Conservation (phyloP, 2,113 vertebrate genomes). For the Neopipo cinnamomea region DNA sequence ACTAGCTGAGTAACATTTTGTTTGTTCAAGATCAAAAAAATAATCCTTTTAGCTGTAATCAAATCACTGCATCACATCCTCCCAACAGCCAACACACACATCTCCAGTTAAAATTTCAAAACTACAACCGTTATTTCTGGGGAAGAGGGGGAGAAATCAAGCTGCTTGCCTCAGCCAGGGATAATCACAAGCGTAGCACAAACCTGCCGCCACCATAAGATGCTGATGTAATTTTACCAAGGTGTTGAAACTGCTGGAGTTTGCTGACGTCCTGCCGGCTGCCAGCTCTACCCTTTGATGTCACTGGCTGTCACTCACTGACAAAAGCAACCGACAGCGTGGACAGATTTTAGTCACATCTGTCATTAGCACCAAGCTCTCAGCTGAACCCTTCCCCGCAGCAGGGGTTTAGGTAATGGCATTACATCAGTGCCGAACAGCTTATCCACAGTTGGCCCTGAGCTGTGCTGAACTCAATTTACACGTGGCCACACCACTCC, state of each 20-base stretch:
- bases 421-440: conserved; percentile 24
- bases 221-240: conserved; percentile 16
- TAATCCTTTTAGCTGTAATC: conserved; percentile 23
- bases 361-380: conserved; percentile 25
- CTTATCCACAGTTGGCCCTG: not conserved
- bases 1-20: conserved; percentile 14
- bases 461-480: not conserved
- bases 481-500: not conserved
- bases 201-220: not conserved
- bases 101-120: not conserved
- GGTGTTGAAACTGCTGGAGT: conserved; percentile 16
- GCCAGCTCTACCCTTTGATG: conserved; percentile 38
- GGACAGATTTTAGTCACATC: conserved; percentile 28
- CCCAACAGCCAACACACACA: not conserved
- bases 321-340: conserved; percentile 4
- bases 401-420: conserved; percentile 24
- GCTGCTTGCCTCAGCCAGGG: conserved; percentile 17
- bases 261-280: conserved; percentile 25
- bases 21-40: not conserved
- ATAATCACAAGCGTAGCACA: not conserved
- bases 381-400: conserved; percentile 9
- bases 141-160: not conserved
- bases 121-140: not conserved
- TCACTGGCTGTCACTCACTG: conserved; percentile 14
- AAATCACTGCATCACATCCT: conserved; percentile 18